Evolutionary conservation across 2,113 vertebrate species (phyloP).

Genomic region (Carettochelys insculpta): DNA sequence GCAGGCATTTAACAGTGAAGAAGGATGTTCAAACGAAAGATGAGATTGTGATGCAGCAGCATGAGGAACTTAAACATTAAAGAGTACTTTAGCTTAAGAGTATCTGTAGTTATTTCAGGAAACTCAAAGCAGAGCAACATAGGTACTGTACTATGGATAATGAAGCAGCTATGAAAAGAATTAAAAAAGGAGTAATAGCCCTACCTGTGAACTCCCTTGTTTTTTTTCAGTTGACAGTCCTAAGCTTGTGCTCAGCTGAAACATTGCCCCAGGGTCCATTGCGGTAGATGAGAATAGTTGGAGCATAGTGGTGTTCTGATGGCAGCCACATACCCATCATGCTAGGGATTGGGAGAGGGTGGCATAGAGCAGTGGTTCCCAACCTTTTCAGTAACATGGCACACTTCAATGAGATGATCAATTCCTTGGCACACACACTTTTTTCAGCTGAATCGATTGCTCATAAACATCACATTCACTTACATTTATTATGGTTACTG

Average conservation of each 20-base stretch:
- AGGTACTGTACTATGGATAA: background rate
- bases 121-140: background rate
- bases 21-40: background rate
- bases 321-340: background rate
- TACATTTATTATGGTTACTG: too few species aligned
- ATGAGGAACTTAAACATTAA: background rate
- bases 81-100: background rate
- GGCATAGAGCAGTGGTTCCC: too few species aligned
- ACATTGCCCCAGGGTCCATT: background rate
- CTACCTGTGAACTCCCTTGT: background rate
- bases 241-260: background rate
- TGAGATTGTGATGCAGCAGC: constrained; percentile 1
- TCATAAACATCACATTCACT: too few species aligned
- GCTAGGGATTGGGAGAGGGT: background rate
- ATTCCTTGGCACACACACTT: too few species aligned
- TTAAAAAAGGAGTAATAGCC: background rate
- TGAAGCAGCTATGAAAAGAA: background rate
- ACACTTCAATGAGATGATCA: too few species aligned
- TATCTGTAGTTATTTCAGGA: background rate
- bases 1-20: background rate
- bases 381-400: too few species aligned
- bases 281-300: background rate
- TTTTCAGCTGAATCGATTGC: too few species aligned
- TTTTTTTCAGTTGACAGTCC: background rate
- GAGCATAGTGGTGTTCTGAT: background rate